phyloP scores from a whole-genome alignment of 2,113 vertebrate species.

The Parus major region DNA sequence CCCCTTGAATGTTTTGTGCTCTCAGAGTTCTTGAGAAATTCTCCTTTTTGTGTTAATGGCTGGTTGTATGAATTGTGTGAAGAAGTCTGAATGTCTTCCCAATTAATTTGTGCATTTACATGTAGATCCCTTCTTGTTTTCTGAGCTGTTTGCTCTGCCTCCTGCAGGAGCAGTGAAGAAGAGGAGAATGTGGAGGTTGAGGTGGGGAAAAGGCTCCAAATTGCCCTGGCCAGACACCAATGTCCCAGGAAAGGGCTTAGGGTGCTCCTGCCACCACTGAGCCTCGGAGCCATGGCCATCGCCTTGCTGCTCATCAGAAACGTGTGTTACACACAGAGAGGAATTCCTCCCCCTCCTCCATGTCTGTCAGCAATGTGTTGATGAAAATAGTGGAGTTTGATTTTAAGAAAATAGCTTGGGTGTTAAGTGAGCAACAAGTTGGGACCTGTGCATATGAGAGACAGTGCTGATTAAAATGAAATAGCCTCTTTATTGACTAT shows the following conservation, averaged over 20 bases:
- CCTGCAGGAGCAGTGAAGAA: not conserved
- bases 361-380: not conserved
- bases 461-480: not conserved
- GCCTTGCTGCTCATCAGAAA: not conserved
- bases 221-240: not conserved
- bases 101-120: not conserved
- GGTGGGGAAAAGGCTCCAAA: not conserved
- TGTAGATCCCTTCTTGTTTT: not conserved
- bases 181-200: not conserved
- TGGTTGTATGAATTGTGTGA: not conserved
- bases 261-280: accelerated
- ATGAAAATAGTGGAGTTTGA: not conserved
- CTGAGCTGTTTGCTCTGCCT: accelerated
- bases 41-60: not conserved
- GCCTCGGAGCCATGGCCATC: not conserved
- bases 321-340: accelerated
- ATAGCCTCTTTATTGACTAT: not conserved
- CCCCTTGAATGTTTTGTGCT: not conserved
- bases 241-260: not conserved
- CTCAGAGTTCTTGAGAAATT: not conserved
- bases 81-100: not conserved
- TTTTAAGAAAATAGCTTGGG: not conserved
- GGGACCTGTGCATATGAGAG: not conserved
- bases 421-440: slow-evolving; percentile 9
- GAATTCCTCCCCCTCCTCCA: not conserved